phyloP scores from a whole-genome alignment of 1,140 invertebrate species.

The Tetragonula clypearis region DNA sequence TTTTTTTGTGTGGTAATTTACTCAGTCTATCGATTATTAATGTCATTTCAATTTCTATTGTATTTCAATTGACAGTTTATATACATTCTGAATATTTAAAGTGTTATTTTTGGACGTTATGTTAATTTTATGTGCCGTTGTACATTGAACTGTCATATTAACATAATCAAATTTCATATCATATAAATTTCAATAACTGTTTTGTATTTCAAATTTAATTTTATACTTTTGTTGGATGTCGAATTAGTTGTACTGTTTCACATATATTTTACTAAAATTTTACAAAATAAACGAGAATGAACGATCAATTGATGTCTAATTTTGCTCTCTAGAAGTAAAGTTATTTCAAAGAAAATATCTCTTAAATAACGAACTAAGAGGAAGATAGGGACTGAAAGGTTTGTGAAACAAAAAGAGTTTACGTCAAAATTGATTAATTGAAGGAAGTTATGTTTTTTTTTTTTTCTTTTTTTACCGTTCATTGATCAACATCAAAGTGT shows the following conservation, averaged over 20 bases:
- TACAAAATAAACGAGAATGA: background rate
- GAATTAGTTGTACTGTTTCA: background rate
- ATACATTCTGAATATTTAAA: background rate
- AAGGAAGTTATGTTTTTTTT: conserved; percentile 8
- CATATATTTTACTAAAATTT: background rate
- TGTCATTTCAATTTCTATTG: conserved; percentile 21
- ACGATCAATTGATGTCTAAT: background rate
- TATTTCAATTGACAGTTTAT: background rate
- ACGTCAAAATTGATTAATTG: background rate
- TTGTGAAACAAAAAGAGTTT: background rate
- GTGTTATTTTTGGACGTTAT: background rate
- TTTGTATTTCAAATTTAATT: background rate
- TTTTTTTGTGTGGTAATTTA: background rate
- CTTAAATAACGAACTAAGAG: background rate
- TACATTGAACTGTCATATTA: background rate
- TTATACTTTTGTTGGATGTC: background rate
- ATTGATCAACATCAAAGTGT: conserved; percentile 25
- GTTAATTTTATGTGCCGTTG: background rate
- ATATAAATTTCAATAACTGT: background rate
- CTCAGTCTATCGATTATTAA: background rate
- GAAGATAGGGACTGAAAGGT: background rate
- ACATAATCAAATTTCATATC: no score
- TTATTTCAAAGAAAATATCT: conserved; percentile 7
- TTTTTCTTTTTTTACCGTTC: conserved; percentile 47
- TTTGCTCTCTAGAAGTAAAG: conserved; percentile 12